Base-by-base conservation (phyloP, 2,797 vertebrate genomes). In the Neosalanx taihuensis region DNA sequence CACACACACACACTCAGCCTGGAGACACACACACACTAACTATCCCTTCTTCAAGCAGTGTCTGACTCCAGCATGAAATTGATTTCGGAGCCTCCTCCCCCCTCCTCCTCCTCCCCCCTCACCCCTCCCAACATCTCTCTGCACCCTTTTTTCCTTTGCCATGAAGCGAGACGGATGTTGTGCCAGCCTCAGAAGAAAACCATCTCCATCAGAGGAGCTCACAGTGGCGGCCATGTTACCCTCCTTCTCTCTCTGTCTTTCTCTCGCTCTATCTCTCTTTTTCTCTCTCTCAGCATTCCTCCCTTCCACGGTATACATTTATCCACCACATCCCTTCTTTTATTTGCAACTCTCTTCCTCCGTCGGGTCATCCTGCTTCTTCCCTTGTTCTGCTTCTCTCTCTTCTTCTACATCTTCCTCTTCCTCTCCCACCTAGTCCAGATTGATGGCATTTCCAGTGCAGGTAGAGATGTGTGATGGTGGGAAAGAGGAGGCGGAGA, bases 41-140 rank as follows among this genome's bases (percentile, higher is more conserved):
- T 76, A 81, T 83, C 79, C 81, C 78, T 83, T 84, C 86, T 81
- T 84, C 41, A 26, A 75, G 83, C 84, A 82, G 78, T 77, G 83
- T 90, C 88, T 89, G 88, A 90, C 89, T 89, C 84, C 77, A 65
- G 81, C 91, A 90, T 91, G 90, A 91, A 92, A 92, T 92, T 85
- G 83, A 90, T 92, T 92, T 85, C 31, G 60, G 81, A 83, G 81
- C 73, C 85, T 64, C 81, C 81, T 76, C 82, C 56, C 84, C 79
- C 82, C 75, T 26, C 23, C 23, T 81, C 56, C 84, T 79, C 82
- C 75, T 26, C 23, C 23, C 23, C 23, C 23, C 23, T 26, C 23
- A 1, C 23, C 82, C 56, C 84, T 79, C 82, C 75, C 72, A 53
- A 6, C 51, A 6, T 73, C 79, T 74, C 79, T 74, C 77, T 72